Conservation (phyloP, 2,888 invertebrate species). For the Macaria liturata region DNA sequence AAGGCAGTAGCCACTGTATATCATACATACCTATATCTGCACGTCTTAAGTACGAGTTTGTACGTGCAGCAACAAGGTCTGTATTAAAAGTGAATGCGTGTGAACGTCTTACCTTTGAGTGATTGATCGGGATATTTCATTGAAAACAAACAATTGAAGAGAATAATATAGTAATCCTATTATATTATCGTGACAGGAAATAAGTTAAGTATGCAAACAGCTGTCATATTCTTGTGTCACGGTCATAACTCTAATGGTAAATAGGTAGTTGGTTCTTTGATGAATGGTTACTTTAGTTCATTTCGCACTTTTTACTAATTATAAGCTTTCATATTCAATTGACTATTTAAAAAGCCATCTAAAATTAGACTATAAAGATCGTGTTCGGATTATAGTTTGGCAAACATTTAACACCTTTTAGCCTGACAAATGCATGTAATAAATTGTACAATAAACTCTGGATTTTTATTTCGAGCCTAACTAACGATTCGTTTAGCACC, state of each 20-base stretch:
- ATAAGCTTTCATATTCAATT: too few species aligned
- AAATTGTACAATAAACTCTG: conserved; percentile 9
- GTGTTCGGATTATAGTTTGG: conserved; percentile 11
- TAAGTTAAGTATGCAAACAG: too few species aligned
- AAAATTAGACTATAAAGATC: too few species aligned
- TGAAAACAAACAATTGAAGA: conserved; percentile 15
- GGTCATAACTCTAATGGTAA: too few species aligned
- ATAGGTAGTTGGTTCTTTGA: too few species aligned
- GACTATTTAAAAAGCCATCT: too few species aligned
- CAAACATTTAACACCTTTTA: conserved; percentile 13
- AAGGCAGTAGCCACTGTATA: conserved; percentile 5
- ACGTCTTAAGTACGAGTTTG: conserved; percentile 10
- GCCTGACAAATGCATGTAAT: conserved; percentile 19
- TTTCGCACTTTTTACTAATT: too few species aligned
- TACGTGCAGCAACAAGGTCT: conserved; percentile 30
- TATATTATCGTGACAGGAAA: too few species aligned
- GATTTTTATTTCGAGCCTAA: conserved; percentile 19
- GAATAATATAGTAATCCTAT: too few species aligned
- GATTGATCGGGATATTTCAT: conserved; percentile 18
- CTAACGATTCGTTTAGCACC: conserved; percentile 15
- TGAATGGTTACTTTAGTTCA: too few species aligned
- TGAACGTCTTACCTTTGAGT: conserved; percentile 26
- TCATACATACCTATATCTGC: conserved; percentile 5
- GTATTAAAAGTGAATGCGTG: conserved; percentile 35
- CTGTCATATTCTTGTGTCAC: too few species aligned